Base-by-base conservation (phyloP, 2,888 invertebrate genomes). In the Mechanitis mazaeus region DNA sequence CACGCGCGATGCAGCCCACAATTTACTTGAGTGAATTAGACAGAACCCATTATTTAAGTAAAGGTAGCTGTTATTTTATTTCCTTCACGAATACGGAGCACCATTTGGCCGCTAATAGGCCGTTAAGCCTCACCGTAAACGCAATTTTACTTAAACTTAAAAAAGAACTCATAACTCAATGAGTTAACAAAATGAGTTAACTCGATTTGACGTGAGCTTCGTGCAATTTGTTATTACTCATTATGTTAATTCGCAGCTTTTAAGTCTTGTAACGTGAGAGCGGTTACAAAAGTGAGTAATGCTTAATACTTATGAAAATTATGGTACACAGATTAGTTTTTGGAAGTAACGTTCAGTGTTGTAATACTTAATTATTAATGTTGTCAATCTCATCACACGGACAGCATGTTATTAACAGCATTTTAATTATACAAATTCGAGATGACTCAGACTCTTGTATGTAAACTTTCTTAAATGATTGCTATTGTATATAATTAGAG, bases 11-110 rank as follows among this genome's bases (percentile, higher is more conserved):
- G 78, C 82, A 80, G 85, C 85, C 82, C 80, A 80, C 82, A 83
- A 87, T 87, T 88, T 86, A 78, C 78, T 81, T 83, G 78, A 85
- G 84, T 79, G 83, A 87, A 85, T 87, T 87, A 85, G 87, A 86
- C 76, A 69, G 69, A 88, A 87, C 88, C 87, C 85, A 83, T 86
- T 84, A 88, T 87, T 84, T 84, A 72, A 76, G 79, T 84, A 85
- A 85, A 80, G 87, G 76, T 84, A 79, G 87, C 81, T 79, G 80
- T 88, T 86, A 90, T 89, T 86, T 82, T 82, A 86, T 86, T 88
- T 84, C 79, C 81, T 85, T 83, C 80, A 81, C 82, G 81, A 83
- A 83, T 80, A 71, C 76, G 73, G 75, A 65, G 76, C 84, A 78
- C 85, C 87, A 85, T 86, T 87, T 86, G 85, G 85, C 76, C 76